Evolutionary conservation across 2,888 invertebrate species (phyloP), one percentile per base, ranked within the genome.

Genomic region (Metopia argyrocephala): DNA sequence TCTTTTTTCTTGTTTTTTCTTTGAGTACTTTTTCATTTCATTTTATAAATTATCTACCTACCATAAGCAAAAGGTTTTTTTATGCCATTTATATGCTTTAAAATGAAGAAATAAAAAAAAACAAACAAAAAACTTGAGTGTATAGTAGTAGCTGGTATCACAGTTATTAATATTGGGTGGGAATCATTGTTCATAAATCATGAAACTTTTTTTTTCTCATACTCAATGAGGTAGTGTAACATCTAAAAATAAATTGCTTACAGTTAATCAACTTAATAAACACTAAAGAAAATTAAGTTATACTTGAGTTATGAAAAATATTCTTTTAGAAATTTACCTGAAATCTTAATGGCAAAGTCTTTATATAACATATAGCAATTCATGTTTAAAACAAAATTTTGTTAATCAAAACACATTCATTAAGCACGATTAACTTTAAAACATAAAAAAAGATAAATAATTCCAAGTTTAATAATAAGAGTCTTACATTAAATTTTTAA

Each of bases 231-330:
- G 18, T 52, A 46, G 3, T 38, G 15, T 31, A 31, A 68, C 57
- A 71, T 80, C 64, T 73, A 54, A 52, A 20, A 68, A 80, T 62
- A 68, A 76, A 80, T 80, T 80, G 46, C 76, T 45, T 46, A 57
- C 64, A 68, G 56, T 80, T 76, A 76, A 76, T 80, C 80, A 80
- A 68, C 18, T 23, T 73, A 71, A 80, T 73, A 62, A n/a, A 71
- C 71, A 52, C 64, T 45, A 65, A 18, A 15, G 52, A 52, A 68
- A 71, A 69, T 68, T 68, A 69, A 46, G 68, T 65, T 74, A 50
- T 74, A 23, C 25, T 23, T 20, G 50, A 12, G 48, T 69, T 75
- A 46, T 62, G 54, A 76, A 48, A 76, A 62, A 68, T 68, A 6
- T 23, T 18, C 20, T 38, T 52, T 27, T 12, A 31, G 12, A 1